Base-by-base conservation (phyloP, 2,797 vertebrate genomes). In the Sebastes trivittatus region DNA sequence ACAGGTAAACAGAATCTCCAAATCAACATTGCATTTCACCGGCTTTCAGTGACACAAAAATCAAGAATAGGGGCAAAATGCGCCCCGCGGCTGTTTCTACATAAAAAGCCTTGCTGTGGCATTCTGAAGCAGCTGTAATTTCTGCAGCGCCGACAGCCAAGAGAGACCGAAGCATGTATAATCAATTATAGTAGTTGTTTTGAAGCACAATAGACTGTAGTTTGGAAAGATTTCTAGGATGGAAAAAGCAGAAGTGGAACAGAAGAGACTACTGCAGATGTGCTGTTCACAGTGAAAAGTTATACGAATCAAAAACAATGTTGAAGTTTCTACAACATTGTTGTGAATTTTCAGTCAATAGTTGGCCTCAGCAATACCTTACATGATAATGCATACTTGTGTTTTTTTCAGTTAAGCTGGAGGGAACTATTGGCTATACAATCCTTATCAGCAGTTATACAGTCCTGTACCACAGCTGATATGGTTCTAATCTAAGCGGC, bases 151-250 rank as follows among this genome's bases (percentile, higher is more conserved):
- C 18, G 29, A 55, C 58, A 82, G 79, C 61, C 68, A 71, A 71
- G 56, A 66, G 46, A 75, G 56, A 64, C 38, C 10, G 13, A 63
- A 61, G 55, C 81, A 78, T 67, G n/a, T 27, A 72, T 46, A 74
- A 84, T 80, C 73, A 69, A 82, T 83, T 87, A 8, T 23, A 63
- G 36, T 23, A 66, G 75, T 76, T 86, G 68, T 80, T 87, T 85
- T 77, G 59, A 80, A 72, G 70, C 58, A 81, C 73, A 85, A 82
- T 73, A 75, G 56, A 22, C 64, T 76, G 73, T 70, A 54, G 78
- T 84, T 78, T 80, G 71, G 42, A 77, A 66, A 73, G 75, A 80
- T 74, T 85, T 85, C 52, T 23, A 22, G 25, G 65, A 67, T 54
- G 27, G 23, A 68, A 60, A 71, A 36, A 22, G 10, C 52, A 54